Conservation (phyloP, 1,140 invertebrate genomes). For the Agrilus planipennis region DNA sequence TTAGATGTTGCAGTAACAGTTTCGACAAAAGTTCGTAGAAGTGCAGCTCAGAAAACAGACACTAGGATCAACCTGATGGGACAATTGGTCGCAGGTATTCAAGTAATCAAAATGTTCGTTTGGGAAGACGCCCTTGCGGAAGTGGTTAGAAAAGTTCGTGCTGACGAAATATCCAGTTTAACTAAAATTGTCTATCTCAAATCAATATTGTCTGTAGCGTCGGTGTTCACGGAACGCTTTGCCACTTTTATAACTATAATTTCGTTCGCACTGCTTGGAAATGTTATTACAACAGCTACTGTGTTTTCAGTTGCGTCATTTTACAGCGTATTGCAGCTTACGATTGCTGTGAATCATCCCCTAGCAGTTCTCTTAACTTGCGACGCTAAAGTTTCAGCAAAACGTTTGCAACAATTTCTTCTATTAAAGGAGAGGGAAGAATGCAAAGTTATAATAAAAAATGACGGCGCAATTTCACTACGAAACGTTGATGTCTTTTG, state of each 20-base stretch:
- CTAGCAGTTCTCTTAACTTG: conserved; percentile 21
- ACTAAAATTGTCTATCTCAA: conserved; percentile 60
- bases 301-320: conserved; percentile 64
- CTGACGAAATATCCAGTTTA: conserved; percentile 50
- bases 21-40: no score
- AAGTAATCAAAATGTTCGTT: conserved; percentile 78
- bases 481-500: conserved; percentile 44
- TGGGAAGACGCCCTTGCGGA: conserved; percentile 69
- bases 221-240: conserved; percentile 55
- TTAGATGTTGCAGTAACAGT: no score
- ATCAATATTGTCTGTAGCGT: conserved; percentile 43
- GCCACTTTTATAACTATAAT: conserved; percentile 59
- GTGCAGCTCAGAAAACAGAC: no score
- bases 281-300: conserved; percentile 49
- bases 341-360: conserved; percentile 62
- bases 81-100: conserved; percentile 62
- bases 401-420: conserved; percentile 26
- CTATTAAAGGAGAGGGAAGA: conserved; percentile 44
- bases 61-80: conserved; percentile 71
- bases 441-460: conserved; percentile 43
- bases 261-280: conserved; percentile 49
- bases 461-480: conserved; percentile 36
- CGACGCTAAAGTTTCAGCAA: conserved; percentile 53
- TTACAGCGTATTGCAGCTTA: conserved; percentile 57
- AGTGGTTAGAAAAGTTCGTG: conserved; percentile 46